Base-by-base conservation (phyloP, 2,113 vertebrate genomes). In the Seriola rivoliana region DNA sequence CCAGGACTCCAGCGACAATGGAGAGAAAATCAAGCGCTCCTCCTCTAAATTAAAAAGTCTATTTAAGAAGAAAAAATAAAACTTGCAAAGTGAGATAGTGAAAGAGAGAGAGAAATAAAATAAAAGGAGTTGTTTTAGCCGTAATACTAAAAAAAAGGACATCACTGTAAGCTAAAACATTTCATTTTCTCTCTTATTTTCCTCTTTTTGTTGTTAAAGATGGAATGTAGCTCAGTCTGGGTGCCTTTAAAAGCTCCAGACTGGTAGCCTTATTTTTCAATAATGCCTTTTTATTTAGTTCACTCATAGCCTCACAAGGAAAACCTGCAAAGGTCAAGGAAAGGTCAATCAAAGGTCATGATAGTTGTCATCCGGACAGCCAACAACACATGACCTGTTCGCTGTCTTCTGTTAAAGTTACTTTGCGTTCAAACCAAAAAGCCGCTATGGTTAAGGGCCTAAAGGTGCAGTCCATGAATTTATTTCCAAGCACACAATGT, bases 1-100 rank as follows among this genome's bases (percentile, higher is more conserved):
- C 58, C 97, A 97, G 89, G 98, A 99, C 94, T 96, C 97, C 58
- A 96, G 94, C 81, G 97, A 97, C 77, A 97, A 97, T 3, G 96
- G 96, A 38, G 97, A 99, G 92, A 98, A 97, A 93, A 92, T 50
- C 89, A 99, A 98, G 95, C 98, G 98, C 94, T 95, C 96, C 91
- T 98, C 97, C 1, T 98, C 97, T 8, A 99, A 98, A 96, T 96
- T 99, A 77, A 99, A 98, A 96, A 98, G 94, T 89, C 94, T 99
- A 93, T 99, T 99, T 92, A 99, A 97, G 94, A 99, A 99, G 95
- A 99, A 97, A 80, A 95, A 95, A 88, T 95, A 89, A 91, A 90
- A 89, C 65, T 72, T 10, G 40, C 63, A 70, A 50, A 64, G 76
- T 25, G 68, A 85, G 67, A 75, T 21, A 38, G 73, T 40, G 72